Percentiles rank a stretch among this genome's conserved stretches.
Conservation (phyloP, 2,888 invertebrate genomes). For the Crioceris asparagi region DNA sequence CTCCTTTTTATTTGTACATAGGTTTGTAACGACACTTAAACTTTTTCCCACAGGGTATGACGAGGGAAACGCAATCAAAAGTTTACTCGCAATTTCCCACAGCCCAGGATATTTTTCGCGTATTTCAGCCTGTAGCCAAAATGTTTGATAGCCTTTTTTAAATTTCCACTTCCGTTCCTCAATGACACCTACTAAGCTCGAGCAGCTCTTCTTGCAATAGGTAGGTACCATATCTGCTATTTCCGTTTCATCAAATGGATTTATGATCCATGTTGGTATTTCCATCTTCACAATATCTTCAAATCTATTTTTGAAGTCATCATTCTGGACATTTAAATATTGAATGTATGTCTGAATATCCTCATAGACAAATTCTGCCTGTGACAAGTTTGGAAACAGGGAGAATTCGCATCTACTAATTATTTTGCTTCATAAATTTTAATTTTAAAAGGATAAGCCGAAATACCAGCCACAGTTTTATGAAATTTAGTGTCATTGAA, state of each 20-base stretch:
- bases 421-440: too few relatives aligned
- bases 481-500: too few relatives aligned
- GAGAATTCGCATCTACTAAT: too few relatives aligned
- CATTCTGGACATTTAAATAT: background rate
- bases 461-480: too few relatives aligned
- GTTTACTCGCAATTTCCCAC: constrained; percentile 4
- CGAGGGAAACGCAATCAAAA: constrained; percentile 5
- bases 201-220: background rate
- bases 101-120: constrained; percentile 6
- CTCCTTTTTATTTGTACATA: background rate
- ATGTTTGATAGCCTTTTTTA: background rate
- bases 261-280: background rate
- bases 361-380: too few relatives aligned
- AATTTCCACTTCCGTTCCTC: background rate
- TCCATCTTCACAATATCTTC: background rate
- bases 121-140: background rate
- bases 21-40: constrained; percentile 1
- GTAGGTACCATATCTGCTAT: background rate
- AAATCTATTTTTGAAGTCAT: background rate
- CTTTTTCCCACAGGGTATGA: constrained; percentile 5
- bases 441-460: too few relatives aligned
- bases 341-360: too few relatives aligned
- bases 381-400: background rate
- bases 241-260: background rate
- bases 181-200: background rate